phyloP scores from a whole-genome alignment of 2,888 invertebrate species.

The Polymixis lichenea region DNA sequence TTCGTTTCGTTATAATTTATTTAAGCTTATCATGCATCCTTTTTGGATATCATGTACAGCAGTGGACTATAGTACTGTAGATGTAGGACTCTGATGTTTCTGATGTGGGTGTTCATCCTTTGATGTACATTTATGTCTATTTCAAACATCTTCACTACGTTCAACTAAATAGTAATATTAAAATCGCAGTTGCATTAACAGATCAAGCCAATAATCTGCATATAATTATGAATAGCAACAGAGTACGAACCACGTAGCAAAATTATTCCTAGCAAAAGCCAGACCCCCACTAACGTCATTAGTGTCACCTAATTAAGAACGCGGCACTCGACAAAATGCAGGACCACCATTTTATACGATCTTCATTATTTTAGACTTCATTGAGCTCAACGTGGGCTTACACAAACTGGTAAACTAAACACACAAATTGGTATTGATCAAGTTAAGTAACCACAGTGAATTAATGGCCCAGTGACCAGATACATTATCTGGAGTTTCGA shows the following conservation, averaged over 20 bases:
- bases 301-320: constrained; percentile 52
- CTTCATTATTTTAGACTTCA: constrained; percentile 69
- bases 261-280: constrained; percentile 45
- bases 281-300: constrained; percentile 55
- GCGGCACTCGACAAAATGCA: constrained; percentile 40
- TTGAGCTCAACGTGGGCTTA: constrained; percentile 57
- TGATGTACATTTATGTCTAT: neutral
- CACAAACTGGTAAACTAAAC: constrained; percentile 66
- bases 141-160: neutral
- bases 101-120: constrained; percentile 13
- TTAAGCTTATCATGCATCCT: constrained; percentile 32
- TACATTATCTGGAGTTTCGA: constrained; percentile 87
- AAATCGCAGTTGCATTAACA: neutral
- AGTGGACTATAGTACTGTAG: too few relatives aligned
- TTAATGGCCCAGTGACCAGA: constrained; percentile 87
- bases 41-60: constrained; percentile 25
- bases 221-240: neutral
- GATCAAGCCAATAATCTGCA: neutral
- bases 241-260: neutral
- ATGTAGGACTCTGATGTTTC: neutral
- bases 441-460: constrained; percentile 86
- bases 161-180: too few relatives aligned
- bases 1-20: constrained; percentile 10
- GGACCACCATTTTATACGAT: constrained; percentile 42
- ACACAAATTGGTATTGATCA: constrained; percentile 84